Evolutionary conservation across 2,113 vertebrate species (phyloP), one percentile per base, ranked within the genome.

Genomic region (Aspiorhynchus laticeps): DNA sequence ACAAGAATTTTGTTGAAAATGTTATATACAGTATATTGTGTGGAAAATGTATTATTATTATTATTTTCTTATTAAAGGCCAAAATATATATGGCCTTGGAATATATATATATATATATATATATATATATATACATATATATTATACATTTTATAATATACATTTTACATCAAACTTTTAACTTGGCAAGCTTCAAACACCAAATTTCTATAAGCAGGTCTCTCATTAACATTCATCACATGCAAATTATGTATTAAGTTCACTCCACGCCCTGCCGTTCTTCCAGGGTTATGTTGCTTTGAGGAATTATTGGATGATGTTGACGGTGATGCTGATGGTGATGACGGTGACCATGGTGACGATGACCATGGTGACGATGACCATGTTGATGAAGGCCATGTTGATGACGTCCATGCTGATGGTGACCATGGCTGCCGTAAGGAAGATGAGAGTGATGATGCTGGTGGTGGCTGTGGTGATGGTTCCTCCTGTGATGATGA

Each of bases 381-480:
- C 83, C 17, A 67, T 65, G 48, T n/a, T n/a, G n/a, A n/a, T n/a
- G n/a, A n/a, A n/a, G n/a, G n/a, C n/a, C n/a, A n/a, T n/a, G n/a
- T n/a, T n/a, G n/a, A n/a, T n/a, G n/a, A n/a, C n/a, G n/a, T n/a
- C n/a, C n/a, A n/a, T n/a, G n/a, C n/a, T 33, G 85, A 76, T 15
- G 41, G 19, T 74, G 84, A 28, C 56, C 31, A 76, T n/a, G 43
- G 43, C 71, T 74, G 36, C 36, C 36, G 24, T 12, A 2, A 41
- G 21, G 38, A 51, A 3, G 9, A 73, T 67, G 28, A 46, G 10
- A 63, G 41, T 53, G 31, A 38, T n/a, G 51, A 69, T 83, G 17
- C 59, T 59, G 81, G 46, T 86, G 84, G n/a, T 17, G 69, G 8
- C 75, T 15, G 56, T 71, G 38, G 19, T 33, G 85, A 69, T 21